Evolutionary conservation across 2,113 vertebrate species (phyloP).

Genomic region (Cygnus buccinator): DNA sequence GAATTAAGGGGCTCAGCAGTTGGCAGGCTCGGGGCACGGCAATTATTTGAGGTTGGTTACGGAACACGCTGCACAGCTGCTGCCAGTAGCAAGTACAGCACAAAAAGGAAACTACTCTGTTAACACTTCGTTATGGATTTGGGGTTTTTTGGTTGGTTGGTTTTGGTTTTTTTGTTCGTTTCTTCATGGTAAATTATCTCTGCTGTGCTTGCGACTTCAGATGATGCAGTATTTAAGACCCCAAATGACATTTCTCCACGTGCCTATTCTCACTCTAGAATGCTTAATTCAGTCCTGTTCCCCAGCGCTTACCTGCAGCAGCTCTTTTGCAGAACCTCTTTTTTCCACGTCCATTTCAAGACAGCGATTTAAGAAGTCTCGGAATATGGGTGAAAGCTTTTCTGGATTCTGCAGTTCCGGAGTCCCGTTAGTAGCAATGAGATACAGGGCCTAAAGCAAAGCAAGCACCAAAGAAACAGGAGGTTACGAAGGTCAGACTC

Average conservation of each 20-base stretch:
- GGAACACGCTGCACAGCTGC: background rate
- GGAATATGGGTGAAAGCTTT: slow-evolving; percentile 89
- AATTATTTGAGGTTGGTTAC: background rate
- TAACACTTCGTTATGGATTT: background rate
- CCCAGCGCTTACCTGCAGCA: slow-evolving; percentile 85
- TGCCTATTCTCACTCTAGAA: background rate
- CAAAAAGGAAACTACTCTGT: background rate
- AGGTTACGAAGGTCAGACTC: slow-evolving; percentile 7
- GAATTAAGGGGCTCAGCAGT: background rate
- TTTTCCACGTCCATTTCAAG: slow-evolving; percentile 99
- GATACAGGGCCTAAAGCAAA: slow-evolving; percentile 89
- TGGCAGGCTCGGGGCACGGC: background rate
- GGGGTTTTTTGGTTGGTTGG: too few relatives aligned
- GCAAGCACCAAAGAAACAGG: background rate
- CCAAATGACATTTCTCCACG: background rate
- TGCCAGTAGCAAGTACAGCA: background rate
- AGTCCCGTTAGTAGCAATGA: slow-evolving; percentile 97
- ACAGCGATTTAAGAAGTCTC: slow-evolving; percentile 94
- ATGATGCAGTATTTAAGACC: background rate
- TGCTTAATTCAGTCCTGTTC: background rate
- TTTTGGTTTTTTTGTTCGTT: too few relatives aligned
- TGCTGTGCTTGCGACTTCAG: background rate
- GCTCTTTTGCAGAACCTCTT: slow-evolving; percentile 92
- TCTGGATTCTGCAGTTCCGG: slow-evolving; percentile 97
- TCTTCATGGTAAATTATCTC: background rate